Evolutionary conservation across 2,797 vertebrate species (phyloP).

Genomic region (Thalassophryne amazonica): DNA sequence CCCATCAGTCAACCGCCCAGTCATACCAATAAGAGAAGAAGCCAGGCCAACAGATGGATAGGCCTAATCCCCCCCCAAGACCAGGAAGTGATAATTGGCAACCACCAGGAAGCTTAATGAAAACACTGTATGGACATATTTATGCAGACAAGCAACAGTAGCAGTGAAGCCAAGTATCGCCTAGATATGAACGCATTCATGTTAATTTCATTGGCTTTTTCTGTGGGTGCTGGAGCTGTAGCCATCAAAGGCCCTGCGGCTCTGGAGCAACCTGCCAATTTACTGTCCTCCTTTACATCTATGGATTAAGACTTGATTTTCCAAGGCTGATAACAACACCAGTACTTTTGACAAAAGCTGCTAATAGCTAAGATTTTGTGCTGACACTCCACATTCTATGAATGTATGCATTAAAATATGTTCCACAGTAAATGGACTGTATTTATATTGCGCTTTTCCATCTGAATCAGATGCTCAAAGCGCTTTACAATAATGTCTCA

Average conservation of each 20-base stretch:
- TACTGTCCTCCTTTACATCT: constrained; percentile 53
- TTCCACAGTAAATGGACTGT: too few relatives aligned
- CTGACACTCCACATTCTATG: too few relatives aligned
- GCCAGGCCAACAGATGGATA: constrained; percentile 47
- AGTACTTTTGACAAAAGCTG: constrained; percentile 1
- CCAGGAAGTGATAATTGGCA: constrained; percentile 36
- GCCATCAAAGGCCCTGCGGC: constrained; percentile 38
- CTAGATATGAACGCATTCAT: constrained; percentile 12
- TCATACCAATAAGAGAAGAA: constrained; percentile 40
- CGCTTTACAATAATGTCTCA: too few relatives aligned
- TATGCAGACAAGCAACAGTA: constrained; percentile 1
- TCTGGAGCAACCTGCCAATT: constrained; percentile 61
- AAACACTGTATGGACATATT: constrained; percentile 9
- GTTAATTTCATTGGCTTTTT: constrained; percentile 13
- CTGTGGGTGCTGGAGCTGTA: constrained; percentile 13
- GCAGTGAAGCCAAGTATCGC: constrained; percentile 11
- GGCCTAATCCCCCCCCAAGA: constrained; percentile 25
- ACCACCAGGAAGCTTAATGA: constrained; percentile 7
- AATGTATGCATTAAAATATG: too few relatives aligned
- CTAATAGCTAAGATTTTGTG: not conserved
- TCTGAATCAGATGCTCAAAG: too few relatives aligned
- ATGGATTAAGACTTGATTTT: constrained; percentile 11
- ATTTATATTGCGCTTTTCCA: too few relatives aligned
- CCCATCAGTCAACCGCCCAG: constrained; percentile 22
- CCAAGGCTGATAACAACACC: constrained; percentile 1